These are phyloP conservation scores for Drosophila serrata DNA, from an alignment of 1,140 invertebrate species.

Conservation along the genomic window DNA sequence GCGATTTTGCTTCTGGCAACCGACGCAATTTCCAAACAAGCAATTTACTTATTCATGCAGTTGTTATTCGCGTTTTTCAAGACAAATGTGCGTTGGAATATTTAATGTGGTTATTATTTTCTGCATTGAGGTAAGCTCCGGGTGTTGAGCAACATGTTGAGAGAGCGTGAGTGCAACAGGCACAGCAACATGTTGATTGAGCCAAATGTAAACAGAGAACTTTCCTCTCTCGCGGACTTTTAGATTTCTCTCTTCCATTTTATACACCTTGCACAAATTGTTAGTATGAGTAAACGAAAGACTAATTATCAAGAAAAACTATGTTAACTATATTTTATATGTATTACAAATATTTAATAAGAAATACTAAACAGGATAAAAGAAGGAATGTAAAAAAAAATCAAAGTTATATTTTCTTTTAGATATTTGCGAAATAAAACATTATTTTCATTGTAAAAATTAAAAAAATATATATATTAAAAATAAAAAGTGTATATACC, in stretches of 20 bases:
- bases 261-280: constrained; percentile 22
- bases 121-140: constrained; percentile 16
- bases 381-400: too few relatives aligned
- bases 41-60: constrained; percentile 61
- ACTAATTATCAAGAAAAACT: too few relatives aligned
- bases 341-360: too few relatives aligned
- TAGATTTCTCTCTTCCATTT: neutral
- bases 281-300: constrained; percentile 16
- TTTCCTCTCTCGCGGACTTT: constrained; percentile 2
- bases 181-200: constrained; percentile 31
- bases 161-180: constrained; percentile 32
- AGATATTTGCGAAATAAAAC: too few relatives aligned
- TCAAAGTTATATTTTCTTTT: too few relatives aligned
- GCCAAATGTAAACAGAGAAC: constrained; percentile 47
- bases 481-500: too few relatives aligned
- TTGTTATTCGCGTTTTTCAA: constrained; percentile 44
- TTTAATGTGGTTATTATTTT: constrained; percentile 43
- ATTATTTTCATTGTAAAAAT: too few relatives aligned
- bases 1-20: constrained; percentile 29
- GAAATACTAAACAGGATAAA: too few relatives aligned
- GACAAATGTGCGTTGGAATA: constrained; percentile 54
- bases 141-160: constrained; percentile 47
- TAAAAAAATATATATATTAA: too few relatives aligned
- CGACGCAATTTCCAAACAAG: constrained; percentile 21
- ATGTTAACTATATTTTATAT: too few relatives aligned